phyloP scores from a whole-genome alignment of 1,140 invertebrate species.

The Anastatus disparis region DNA sequence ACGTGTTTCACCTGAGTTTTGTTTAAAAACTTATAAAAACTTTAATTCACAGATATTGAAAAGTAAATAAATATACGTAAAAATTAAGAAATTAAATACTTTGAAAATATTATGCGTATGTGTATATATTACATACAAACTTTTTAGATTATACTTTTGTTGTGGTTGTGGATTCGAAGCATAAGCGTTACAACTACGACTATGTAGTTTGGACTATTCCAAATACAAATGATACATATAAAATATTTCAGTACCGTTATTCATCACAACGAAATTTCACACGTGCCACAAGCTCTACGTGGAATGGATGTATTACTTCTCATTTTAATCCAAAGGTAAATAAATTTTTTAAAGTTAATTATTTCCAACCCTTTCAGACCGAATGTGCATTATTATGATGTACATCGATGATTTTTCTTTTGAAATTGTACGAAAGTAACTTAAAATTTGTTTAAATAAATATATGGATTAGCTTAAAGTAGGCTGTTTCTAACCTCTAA shows the following conservation, averaged over 20 bases:
- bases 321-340: background rate
- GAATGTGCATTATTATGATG: too few species aligned
- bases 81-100: too few species aligned
- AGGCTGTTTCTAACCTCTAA: too few species aligned
- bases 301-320: constrained; percentile 11
- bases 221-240: background rate
- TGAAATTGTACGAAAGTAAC: too few species aligned
- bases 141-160: constrained; percentile 16
- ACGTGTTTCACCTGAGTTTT: constrained; percentile 54
- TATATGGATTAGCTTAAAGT: too few species aligned
- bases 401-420: too few species aligned
- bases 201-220: constrained; percentile 2
- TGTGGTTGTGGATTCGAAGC: background rate
- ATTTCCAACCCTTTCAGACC: too few species aligned
- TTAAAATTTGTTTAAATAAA: too few species aligned
- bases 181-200: background rate
- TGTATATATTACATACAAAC: too few species aligned
- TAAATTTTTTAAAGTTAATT: background rate
- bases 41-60: constrained; percentile 7
- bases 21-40: constrained; percentile 45
- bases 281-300: background rate
- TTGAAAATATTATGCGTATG: too few species aligned
- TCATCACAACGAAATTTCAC: background rate
- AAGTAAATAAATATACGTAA: constrained; percentile 1
- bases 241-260: constrained; percentile 14